Conservation (phyloP, 2,888 invertebrate genomes). For the Hemaris fuciformis region DNA sequence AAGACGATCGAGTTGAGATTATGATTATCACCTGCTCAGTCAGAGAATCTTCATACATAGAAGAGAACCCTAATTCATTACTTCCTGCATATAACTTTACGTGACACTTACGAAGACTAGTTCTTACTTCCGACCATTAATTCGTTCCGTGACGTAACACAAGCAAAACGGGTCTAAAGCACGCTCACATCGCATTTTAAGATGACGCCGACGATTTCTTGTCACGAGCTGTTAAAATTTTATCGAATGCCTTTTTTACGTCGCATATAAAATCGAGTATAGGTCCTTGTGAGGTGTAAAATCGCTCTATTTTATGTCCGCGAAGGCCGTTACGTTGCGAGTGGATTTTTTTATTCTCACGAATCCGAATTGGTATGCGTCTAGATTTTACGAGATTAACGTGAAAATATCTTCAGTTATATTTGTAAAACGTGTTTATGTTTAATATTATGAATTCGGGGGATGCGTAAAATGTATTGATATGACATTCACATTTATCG, state of each 20-base stretch:
- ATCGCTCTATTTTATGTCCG: constrained; percentile 66
- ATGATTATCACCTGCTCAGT: no score
- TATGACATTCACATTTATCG: background rate
- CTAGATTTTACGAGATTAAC: constrained; percentile 3
- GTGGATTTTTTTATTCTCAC: constrained; percentile 63
- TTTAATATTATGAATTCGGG: background rate
- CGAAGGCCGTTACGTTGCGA: constrained; percentile 60
- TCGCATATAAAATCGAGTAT: constrained; percentile 64
- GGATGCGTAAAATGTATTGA: background rate
- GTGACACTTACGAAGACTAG: background rate
- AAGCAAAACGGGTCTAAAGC: background rate
- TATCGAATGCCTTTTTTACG: constrained; percentile 71
- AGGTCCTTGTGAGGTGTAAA: constrained; percentile 69
- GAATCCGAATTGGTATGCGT: constrained; percentile 29
- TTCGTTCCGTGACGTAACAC: background rate
- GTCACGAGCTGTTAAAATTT: constrained; percentile 64
- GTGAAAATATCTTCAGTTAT: constrained; percentile 6
- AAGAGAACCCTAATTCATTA: background rate
- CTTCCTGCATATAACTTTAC: background rate
- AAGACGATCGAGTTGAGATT: no score
- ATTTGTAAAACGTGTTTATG: constrained; percentile 9
- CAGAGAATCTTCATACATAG: background rate
- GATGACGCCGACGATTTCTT: constrained; percentile 49
- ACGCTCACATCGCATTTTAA: constrained; percentile 21
- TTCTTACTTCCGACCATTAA: background rate